phyloP scores from a whole-genome alignment of 2,797 vertebrate genomes.

The Petrocephalus sullivani region DNA sequence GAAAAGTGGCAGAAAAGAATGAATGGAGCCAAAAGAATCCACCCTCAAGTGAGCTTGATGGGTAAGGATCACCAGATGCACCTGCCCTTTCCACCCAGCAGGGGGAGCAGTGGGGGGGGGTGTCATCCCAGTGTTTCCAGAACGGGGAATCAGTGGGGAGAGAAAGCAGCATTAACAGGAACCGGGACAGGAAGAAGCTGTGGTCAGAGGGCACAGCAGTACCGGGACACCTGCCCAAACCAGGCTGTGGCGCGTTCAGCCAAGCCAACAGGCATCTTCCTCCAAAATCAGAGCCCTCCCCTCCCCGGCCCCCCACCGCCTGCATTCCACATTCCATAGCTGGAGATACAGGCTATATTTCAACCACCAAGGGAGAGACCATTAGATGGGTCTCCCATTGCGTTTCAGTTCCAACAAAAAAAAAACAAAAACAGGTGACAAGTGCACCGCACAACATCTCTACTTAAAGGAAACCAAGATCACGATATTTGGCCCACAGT shows the following conservation, averaged over 20 bases:
- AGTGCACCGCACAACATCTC: background rate
- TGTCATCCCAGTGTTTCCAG: background rate
- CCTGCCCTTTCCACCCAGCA: background rate
- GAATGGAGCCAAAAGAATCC: background rate
- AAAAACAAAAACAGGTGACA: background rate
- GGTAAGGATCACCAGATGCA: background rate
- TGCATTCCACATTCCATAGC: background rate
- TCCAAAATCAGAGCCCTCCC: background rate
- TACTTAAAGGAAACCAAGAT: background rate
- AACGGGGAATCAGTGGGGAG: background rate
- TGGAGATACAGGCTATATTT: background rate
- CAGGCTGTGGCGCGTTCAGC: background rate
- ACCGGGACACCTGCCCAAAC: background rate
- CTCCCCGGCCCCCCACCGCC: background rate
- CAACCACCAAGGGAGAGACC: background rate
- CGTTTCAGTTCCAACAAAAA: background rate
- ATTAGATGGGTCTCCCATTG: background rate
- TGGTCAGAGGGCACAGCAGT: background rate
- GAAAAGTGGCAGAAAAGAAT: background rate
- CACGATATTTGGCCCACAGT: background rate
- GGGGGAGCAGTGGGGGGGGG: background rate
- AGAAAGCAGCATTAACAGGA: background rate
- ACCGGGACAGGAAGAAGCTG: background rate
- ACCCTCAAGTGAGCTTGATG: background rate
- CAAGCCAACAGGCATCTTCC: background rate